Evolutionary conservation across 92 coral and sea anemone species (phyloP).

Genomic region (Muricea muricata): DNA sequence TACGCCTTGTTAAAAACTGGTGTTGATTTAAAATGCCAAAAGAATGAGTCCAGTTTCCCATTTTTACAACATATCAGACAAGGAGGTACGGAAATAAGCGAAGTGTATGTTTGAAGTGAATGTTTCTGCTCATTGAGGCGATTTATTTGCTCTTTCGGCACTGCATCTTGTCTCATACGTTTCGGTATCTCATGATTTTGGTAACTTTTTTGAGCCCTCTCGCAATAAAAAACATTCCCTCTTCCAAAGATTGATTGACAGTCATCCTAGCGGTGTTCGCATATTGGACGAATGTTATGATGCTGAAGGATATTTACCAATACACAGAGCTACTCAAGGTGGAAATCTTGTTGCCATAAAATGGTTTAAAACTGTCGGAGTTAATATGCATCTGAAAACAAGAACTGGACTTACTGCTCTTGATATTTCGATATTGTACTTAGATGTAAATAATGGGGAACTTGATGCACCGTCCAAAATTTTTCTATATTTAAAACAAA

Average conservation of each 20-base stretch:
- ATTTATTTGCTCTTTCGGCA: slow-evolving; percentile 57
- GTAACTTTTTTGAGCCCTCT: slow-evolving; percentile 45
- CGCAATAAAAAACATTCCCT: neutral
- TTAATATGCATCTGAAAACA: slow-evolving; percentile 45
- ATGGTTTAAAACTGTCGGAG: slow-evolving; percentile 59
- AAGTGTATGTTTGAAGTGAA: slow-evolving; percentile 24
- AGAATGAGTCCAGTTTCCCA: neutral
- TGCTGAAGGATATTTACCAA: slow-evolving; percentile 59
- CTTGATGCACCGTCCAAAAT: neutral
- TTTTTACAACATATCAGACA: neutral
- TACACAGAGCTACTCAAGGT: slow-evolving; percentile 76
- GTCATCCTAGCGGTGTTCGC: slow-evolving; percentile 49
- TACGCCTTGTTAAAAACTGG: slow-evolving; percentile 23
- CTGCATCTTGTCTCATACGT: slow-evolving; percentile 67
- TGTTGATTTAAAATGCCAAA: slow-evolving; percentile 4
- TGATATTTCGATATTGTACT: neutral
- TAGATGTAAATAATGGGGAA: too few species aligned
- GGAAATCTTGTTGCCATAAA: slow-evolving; percentile 62
- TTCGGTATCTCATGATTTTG: slow-evolving; percentile 33
- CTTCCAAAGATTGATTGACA: slow-evolving; percentile 38
- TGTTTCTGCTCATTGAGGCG: slow-evolving; percentile 60
- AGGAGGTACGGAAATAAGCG: neutral
- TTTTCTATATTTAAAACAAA: neutral
- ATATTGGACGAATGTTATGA: slow-evolving; percentile 58
- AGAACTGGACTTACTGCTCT: slow-evolving; percentile 35